Evolutionary conservation across 2,888 invertebrate species (phyloP).

Genomic region (Metallyticus violacea): DNA sequence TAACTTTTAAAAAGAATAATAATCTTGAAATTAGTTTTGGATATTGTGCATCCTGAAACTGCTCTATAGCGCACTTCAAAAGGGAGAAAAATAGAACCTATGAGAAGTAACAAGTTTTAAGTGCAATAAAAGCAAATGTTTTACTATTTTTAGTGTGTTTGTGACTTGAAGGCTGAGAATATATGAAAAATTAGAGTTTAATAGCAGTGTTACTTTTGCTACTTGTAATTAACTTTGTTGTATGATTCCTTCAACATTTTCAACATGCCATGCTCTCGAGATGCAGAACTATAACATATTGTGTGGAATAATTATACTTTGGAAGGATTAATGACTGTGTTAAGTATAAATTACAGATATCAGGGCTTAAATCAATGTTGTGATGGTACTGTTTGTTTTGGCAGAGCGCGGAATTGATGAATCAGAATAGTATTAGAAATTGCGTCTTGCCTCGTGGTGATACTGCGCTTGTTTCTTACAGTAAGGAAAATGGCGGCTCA

Average conservation of each 20-base stretch:
- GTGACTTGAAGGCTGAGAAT: not conserved
- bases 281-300: constrained; percentile 31
- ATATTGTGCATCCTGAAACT: not conserved
- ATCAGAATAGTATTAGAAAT: constrained; percentile 14
- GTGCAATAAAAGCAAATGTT: not conserved
- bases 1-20: not conserved
- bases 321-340: not conserved
- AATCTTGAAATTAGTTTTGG: not conserved
- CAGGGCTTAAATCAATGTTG: not conserved
- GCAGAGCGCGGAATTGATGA: constrained; percentile 15
- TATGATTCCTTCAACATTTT: not conserved
- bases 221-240: not conserved
- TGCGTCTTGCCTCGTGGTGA: constrained; percentile 32
- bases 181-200: not conserved
- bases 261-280: constrained; percentile 30
- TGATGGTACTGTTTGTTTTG: not conserved
- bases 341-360: not conserved
- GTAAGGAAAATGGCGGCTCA: constrained; percentile 32
- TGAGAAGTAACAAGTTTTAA: not conserved
- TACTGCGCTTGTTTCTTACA: constrained; percentile 25
- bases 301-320: constrained; percentile 17
- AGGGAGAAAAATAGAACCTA: not conserved
- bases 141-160: not conserved
- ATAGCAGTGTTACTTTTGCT: not conserved
- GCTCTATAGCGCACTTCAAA: not conserved